Percentiles rank a stretch among this genome's conserved stretches.
Conservation (phyloP, 2,797 vertebrate species). For the Neosalanx taihuensis region DNA sequence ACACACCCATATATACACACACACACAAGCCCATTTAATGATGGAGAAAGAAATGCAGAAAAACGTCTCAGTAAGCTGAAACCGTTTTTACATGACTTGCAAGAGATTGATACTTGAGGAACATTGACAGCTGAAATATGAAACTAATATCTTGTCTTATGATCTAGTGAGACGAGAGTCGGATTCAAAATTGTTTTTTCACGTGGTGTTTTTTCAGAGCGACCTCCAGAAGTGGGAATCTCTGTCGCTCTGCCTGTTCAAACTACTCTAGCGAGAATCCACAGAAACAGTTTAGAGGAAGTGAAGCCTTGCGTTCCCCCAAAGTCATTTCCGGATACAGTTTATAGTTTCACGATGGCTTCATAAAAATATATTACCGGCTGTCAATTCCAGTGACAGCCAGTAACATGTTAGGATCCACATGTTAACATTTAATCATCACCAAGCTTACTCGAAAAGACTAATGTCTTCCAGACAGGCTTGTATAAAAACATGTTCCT, state of each 20-base stretch:
- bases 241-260: not conserved
- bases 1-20: not conserved
- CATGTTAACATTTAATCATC: too few relatives aligned
- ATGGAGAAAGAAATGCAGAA: not conserved
- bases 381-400: too few relatives aligned
- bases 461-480: too few relatives aligned
- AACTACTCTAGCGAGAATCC: constrained; percentile 4
- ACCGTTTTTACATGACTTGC: too few relatives aligned
- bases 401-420: too few relatives aligned
- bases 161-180: too few relatives aligned
- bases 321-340: not conserved
- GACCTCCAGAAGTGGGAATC: not conserved
- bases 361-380: too few relatives aligned
- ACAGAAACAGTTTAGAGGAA: constrained; percentile 5
- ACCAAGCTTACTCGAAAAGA: too few relatives aligned
- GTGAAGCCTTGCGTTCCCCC: not conserved
- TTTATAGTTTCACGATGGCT: not conserved
- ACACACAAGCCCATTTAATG: not conserved
- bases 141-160: too few relatives aligned
- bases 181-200: not conserved
- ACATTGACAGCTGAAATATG: not conserved
- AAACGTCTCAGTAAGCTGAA: too few relatives aligned
- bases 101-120: too few relatives aligned
- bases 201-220: not conserved
- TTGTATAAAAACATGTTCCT: too few relatives aligned